These are phyloP conservation scores for Petrophora chlorosata DNA, from an alignment of 2,888 invertebrate species.

Conservation along the genomic window DNA sequence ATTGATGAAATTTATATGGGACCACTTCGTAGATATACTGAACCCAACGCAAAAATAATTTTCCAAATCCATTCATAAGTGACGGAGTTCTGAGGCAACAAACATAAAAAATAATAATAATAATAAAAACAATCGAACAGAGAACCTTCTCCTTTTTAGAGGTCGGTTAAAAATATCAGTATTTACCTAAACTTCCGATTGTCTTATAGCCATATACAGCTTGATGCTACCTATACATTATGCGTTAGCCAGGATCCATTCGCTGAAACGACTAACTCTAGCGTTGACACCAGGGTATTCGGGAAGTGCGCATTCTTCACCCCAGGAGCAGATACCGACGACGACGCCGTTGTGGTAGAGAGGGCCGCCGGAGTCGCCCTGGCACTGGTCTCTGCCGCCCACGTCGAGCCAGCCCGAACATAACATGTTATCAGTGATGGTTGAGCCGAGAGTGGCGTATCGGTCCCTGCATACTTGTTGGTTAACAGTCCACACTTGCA, in stretches of 20 bases:
- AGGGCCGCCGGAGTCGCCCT: conserved; percentile 50
- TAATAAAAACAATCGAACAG: too few relatives aligned
- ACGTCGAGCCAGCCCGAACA: conserved; percentile 47
- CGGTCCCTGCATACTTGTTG: conserved; percentile 38
- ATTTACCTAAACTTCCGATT: too few relatives aligned
- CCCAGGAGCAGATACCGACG: conserved; percentile 49
- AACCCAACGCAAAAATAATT: too few relatives aligned
- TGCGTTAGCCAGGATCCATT: conserved; percentile 43
- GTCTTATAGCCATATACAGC: too few relatives aligned
- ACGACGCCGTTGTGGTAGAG: conserved; percentile 45
- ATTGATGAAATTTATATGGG: too few relatives aligned
- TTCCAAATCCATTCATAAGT: too few relatives aligned
- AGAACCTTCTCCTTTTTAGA: too few relatives aligned
- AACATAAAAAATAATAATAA: too few relatives aligned
- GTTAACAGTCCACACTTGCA: conserved; percentile 48
- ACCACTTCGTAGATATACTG: too few relatives aligned
- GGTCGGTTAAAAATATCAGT: too few relatives aligned
- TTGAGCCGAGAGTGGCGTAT: conserved; percentile 22
- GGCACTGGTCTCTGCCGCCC: conserved; percentile 49
- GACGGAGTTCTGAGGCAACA: too few relatives aligned
- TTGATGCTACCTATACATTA: too few relatives aligned
- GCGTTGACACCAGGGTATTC: conserved; percentile 45
- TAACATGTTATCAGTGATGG: conserved; percentile 45
- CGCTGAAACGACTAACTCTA: conserved; percentile 39
- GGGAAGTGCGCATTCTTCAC: conserved; percentile 38